These are phyloP conservation scores for Sebastes fasciatus DNA, from an alignment of 2,113 vertebrate species.

Conservation along the genomic window DNA sequence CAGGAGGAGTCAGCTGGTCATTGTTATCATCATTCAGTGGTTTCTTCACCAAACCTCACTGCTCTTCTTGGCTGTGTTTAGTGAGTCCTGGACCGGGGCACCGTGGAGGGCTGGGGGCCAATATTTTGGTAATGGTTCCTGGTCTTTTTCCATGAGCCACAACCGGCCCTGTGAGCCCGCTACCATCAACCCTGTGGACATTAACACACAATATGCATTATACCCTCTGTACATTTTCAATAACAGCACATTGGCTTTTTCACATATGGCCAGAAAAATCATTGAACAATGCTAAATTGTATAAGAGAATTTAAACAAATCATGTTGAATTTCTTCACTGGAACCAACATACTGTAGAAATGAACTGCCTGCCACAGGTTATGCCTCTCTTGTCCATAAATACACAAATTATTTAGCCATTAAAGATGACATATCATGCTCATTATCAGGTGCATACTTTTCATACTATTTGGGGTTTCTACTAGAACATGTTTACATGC, in stretches of 20 bases:
- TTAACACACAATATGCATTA: slow-evolving; percentile 24
- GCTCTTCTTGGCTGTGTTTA: slow-evolving; percentile 67
- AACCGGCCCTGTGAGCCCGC: slow-evolving; percentile 71
- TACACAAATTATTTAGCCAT: background rate
- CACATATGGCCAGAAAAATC: background rate
- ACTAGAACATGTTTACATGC: too few relatives aligned
- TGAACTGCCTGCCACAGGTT: background rate
- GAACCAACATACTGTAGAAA: background rate
- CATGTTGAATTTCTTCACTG: background rate
- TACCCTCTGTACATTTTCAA: background rate
- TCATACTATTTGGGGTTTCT: too few relatives aligned
- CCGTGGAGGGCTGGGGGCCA: slow-evolving; percentile 78
- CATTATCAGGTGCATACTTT: too few relatives aligned
- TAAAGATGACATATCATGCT: background rate
- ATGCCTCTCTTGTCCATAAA: background rate
- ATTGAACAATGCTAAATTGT: background rate
- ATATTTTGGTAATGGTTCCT: slow-evolving; percentile 81
- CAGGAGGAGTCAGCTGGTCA: slow-evolving; percentile 73
- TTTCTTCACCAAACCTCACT: slow-evolving; percentile 66
- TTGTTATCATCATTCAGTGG: slow-evolving; percentile 71
- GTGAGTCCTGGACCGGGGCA: slow-evolving; percentile 70
- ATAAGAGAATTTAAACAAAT: background rate
- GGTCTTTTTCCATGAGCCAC: slow-evolving; percentile 91
- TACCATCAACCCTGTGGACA: slow-evolving; percentile 73
- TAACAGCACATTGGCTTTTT: slow-evolving; percentile 11